Evolutionary conservation across 2,888 invertebrate species (phyloP).

Genomic region (Lamproptera curius): DNA sequence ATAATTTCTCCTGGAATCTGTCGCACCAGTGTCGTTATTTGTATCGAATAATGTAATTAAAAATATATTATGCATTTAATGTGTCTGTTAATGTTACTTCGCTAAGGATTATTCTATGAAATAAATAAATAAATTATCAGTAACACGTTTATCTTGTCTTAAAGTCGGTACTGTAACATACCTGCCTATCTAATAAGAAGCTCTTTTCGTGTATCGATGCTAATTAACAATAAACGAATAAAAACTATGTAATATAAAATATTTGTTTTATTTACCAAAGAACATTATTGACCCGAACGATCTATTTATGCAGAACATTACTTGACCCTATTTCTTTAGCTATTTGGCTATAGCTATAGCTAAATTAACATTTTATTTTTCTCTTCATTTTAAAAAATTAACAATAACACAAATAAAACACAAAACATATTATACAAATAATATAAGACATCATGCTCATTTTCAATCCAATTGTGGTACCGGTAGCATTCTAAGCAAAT

Average conservation of each 20-base stretch:
- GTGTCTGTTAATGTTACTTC: conserved; percentile 32
- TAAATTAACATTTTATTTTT: too few species aligned
- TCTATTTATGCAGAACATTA: too few species aligned
- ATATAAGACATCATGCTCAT: too few species aligned
- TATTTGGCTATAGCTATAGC: too few species aligned
- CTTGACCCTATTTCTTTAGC: too few species aligned
- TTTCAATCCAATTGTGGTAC: too few species aligned
- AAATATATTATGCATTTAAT: conserved; percentile 28
- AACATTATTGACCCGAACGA: too few species aligned
- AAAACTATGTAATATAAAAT: conserved; percentile 9
- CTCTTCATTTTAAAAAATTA: too few species aligned
- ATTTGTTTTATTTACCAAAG: conserved; percentile 4
- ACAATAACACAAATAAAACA: too few species aligned
- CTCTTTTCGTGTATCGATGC: conserved; percentile 38
- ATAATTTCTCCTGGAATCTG: conserved; percentile 26
- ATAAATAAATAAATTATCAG: conserved; percentile 16
- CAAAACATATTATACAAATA: too few species aligned
- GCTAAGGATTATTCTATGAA: conserved; percentile 23
- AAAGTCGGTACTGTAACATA: conserved; percentile 26
- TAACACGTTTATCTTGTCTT: conserved; percentile 10
- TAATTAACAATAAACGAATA: conserved; percentile 52
- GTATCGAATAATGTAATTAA: conserved; percentile 17
- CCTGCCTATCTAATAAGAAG: conserved; percentile 26
- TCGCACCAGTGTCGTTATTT: conserved; percentile 21
- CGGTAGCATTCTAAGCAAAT: too few species aligned